Evolutionary conservation across 2,113 vertebrate species (phyloP).

Genomic region (Menura novaehollandiae): DNA sequence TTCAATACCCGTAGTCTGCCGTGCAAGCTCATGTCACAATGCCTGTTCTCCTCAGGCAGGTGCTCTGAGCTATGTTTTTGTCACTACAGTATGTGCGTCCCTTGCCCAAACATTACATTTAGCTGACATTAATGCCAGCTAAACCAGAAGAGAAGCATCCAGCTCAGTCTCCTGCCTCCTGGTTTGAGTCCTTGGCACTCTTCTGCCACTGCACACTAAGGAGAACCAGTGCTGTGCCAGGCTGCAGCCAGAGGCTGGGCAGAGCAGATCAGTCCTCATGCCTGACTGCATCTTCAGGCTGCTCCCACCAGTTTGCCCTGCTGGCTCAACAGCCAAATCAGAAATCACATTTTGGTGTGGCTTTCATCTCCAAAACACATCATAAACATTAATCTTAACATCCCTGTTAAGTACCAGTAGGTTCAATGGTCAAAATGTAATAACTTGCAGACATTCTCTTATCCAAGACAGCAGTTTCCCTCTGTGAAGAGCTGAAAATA

Average conservation of each 20-base stretch:
- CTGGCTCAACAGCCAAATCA: neutral
- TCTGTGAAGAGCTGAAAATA: neutral
- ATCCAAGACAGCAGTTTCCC: neutral
- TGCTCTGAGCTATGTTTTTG: neutral
- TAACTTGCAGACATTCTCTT: neutral
- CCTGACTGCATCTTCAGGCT: neutral
- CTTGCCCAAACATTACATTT: neutral
- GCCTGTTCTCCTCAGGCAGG: neutral
- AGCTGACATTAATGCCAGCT: neutral
- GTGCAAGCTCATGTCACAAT: neutral
- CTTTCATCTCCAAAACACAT: conserved; percentile 13
- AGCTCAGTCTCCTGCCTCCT: neutral
- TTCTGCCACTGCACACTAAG: neutral
- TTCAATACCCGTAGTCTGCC: neutral
- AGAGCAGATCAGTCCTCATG: neutral
- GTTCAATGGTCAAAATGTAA: neutral
- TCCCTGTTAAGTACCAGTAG: neutral
- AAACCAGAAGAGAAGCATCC: neutral
- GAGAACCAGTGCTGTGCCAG: neutral
- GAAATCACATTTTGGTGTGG: neutral
- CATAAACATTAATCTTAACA: neutral
- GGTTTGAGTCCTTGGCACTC: neutral
- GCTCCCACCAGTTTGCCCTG: neutral
- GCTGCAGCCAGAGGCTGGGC: neutral
- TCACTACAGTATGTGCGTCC: neutral